Base-by-base conservation (phyloP, 2,797 vertebrate species). In the Gouania willdenowi region DNA sequence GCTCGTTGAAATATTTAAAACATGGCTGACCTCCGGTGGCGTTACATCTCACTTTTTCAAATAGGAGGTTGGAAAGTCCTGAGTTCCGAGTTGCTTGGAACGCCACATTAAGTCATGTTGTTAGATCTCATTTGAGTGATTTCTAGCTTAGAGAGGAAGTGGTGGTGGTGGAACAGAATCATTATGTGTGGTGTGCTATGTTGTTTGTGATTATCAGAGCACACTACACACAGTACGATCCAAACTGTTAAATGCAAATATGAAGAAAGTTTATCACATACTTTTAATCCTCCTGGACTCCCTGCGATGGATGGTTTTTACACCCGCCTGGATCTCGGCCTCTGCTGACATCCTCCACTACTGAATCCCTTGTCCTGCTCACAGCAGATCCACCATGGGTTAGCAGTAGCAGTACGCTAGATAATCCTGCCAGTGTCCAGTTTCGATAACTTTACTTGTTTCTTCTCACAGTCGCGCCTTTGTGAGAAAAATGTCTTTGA, bases 291-390 rank as follows among this genome's bases (percentile, higher is more conserved):
- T 95, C 89, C 90, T 95, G 79, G 93, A 92, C 88, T 97, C 95
- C 90, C 83, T 93, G 83, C 92, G 92, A 86, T 92, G 85, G 89
- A 87, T 92, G 94, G 93, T 91, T 93, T 96, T 97, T 87, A 94
- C 91, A 91, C 94, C 94, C 83, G 92, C 88, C 91, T 94, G 93
- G 89, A 93, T 88, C 91, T 97, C 94, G 90, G 93, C 92, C 93
- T 95, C 95, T 87, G 95, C 92, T 91, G 95, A 98, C 95, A 98
- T 98, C 91, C 93, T 98, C 92, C 90, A 87, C 79, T 36, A 33
- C 72, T 80, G 72, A 56, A 66, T 84, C 83, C 77, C 65, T 73
- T 4, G 60, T 64, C 64, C 65, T 50, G 63, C 72, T 84, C 69
- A 86, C 72, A 79, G 80, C 67, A 70, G 81, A 75, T 79, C 79